Evolutionary conservation across 2,113 vertebrate species (phyloP), one percentile per base, ranked within the genome.

Genomic region (Paraplagusia blochii): DNA sequence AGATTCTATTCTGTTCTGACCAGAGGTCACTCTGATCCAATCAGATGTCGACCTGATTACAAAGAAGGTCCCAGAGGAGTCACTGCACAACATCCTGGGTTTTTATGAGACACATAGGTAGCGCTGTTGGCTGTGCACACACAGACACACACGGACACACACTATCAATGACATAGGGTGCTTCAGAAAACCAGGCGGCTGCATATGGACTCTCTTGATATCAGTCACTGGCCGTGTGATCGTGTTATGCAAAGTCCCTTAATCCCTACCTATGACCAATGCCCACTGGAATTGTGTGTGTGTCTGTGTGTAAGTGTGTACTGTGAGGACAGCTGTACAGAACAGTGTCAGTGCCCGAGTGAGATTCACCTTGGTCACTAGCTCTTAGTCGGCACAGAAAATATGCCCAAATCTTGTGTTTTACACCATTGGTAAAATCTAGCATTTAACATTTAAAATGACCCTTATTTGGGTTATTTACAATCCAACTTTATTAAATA

Each of bases 141-240:
- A 58, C 48, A 47, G 64, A 16, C 59, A 56, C 65, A 74, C 77
- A 78, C 59, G 80, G 38, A 62, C 76, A 74, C 77, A 80, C 77
- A 85, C 79, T 85, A 81, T 87, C 82, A 77, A 80, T 88, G 79
- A 79, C 85, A 81, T 80, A 80, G 84, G 84, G 77, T 81, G 85
- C 92, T 92, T 91, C 91, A 90, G 91, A 95, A 95, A 95, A 94
- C 92, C 93, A 96, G 93, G 92, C 91, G 92, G 93, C 91, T 95
- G 93, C 96, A 95, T 98, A 97, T 97, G 95, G 94, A 92, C 94
- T 91, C 91, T 94, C 95, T 96, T 96, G 95, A 98, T 98, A 96
- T 96, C 95, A 95, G 94, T 95, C 96, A 98, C 92, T 98, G 95
- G 94, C 94, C 93, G 93, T 96, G 95, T 98, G 95, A 98, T 98